Evolutionary conservation across 1,140 invertebrate genomes (phyloP).

Genomic region (Brachionus asplanchnoidis): DNA sequence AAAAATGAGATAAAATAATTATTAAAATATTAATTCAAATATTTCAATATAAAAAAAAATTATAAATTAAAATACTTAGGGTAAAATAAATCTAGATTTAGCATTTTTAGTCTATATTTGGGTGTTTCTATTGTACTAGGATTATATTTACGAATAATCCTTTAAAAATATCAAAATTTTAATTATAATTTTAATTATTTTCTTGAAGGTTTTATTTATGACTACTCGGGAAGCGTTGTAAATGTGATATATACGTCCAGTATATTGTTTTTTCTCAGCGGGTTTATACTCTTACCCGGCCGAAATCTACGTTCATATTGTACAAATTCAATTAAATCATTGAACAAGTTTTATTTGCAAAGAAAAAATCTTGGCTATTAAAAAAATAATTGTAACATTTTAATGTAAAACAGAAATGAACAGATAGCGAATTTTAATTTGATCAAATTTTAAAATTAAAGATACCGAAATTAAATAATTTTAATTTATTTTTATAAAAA

Average conservation of each 20-base stretch:
- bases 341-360: conserved; percentile 35
- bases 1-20: no score
- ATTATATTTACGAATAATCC: no score
- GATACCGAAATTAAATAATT: background rate
- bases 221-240: background rate
- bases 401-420: background rate
- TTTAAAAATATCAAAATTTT: background rate
- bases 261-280: background rate
- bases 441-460: background rate
- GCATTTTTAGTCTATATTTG: no score
- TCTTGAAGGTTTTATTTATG: background rate
- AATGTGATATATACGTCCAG: conserved; percentile 19
- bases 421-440: background rate
- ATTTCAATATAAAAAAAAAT: no score
- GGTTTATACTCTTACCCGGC: background rate
- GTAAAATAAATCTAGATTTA: no score
- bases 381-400: background rate
- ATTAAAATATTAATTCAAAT: no score
- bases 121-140: no score
- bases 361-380: background rate
- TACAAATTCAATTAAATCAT: conserved; percentile 19
- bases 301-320: background rate
- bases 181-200: background rate
- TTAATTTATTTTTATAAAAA: conserved; percentile 7
- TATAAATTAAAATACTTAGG: no score